Conservation (phyloP, 2,888 invertebrate species). For the Ophraella communa region DNA sequence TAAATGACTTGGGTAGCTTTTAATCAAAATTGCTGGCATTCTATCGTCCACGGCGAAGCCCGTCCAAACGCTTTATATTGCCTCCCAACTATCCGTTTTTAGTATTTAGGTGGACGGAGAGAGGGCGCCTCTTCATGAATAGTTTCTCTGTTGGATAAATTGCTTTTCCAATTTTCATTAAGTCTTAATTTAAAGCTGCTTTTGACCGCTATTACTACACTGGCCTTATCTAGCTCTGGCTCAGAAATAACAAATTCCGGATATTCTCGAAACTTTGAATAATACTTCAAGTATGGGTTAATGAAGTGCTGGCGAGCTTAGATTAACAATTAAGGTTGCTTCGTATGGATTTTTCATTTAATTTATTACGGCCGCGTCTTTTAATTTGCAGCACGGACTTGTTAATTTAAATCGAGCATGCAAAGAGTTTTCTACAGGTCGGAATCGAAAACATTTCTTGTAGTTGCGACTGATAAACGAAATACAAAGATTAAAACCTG, state of each 20-base stretch:
- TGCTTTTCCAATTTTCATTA: slow-evolving; percentile 44
- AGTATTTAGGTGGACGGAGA: slow-evolving; percentile 29
- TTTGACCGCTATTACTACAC: slow-evolving; percentile 34
- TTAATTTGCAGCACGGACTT: not conserved
- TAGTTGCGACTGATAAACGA: too few relatives aligned
- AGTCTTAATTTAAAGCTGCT: slow-evolving; percentile 40
- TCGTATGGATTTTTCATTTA: slow-evolving; percentile 8
- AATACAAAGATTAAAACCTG: too few relatives aligned
- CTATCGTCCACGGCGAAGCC: slow-evolving; percentile 53
- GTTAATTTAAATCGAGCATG: too few relatives aligned
- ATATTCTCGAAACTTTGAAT: slow-evolving; percentile 18
- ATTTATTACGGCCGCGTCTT: not conserved
- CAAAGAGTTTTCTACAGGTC: too few relatives aligned
- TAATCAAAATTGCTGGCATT: slow-evolving; percentile 57
- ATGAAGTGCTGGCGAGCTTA: slow-evolving; percentile 1
- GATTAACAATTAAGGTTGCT: slow-evolving; percentile 1
- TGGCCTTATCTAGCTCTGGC: slow-evolving; percentile 8
- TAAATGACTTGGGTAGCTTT: slow-evolving; percentile 39
- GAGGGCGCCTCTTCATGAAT: slow-evolving; percentile 38
- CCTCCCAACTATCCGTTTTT: slow-evolving; percentile 43
- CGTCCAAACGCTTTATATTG: slow-evolving; percentile 51
- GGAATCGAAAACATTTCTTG: too few relatives aligned
- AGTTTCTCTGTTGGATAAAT: slow-evolving; percentile 42
- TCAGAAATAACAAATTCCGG: slow-evolving; percentile 26
- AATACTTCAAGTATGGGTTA: slow-evolving; percentile 12